These are phyloP conservation scores for Andricus curvator DNA, from an alignment of 2,888 invertebrate species.

Conservation along the genomic window DNA sequence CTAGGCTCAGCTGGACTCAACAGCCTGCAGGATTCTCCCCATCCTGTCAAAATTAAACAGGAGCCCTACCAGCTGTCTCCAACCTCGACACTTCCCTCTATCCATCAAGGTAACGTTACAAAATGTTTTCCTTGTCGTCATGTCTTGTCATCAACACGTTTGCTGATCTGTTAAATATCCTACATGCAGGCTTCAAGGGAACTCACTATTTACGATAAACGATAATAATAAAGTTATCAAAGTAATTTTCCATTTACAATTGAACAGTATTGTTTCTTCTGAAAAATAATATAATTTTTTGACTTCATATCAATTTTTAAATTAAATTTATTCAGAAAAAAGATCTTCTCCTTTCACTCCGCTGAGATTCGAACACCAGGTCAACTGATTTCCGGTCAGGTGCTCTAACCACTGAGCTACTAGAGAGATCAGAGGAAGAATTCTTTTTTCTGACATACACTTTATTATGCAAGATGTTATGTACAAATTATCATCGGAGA, in stretches of 20 bases:
- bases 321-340: too few species aligned
- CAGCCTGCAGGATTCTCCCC: constrained; percentile 66
- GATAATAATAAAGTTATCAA: too few species aligned
- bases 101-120: constrained; percentile 70
- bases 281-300: not conserved
- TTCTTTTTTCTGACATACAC: too few species aligned
- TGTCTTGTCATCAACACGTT: constrained; percentile 1
- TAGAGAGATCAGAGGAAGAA: too few species aligned
- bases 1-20: constrained; percentile 62
- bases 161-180: not conserved
- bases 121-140: not conserved
- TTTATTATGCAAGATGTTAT: too few species aligned
- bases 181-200: not conserved
- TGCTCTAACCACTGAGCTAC: too few species aligned
- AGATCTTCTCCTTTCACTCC: too few species aligned
- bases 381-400: too few species aligned
- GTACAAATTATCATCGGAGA: too few species aligned
- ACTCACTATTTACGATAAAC: too few species aligned
- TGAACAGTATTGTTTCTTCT: not conserved
- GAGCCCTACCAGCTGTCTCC: constrained; percentile 72
- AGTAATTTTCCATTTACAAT: not conserved
- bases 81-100: constrained; percentile 65
- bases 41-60: constrained; percentile 73
- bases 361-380: too few species aligned
- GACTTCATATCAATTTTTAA: not conserved